Evolutionary conservation across 2,888 invertebrate genomes (phyloP), one percentile per base, ranked within the genome.

Genomic region (Leptinotarsa juncta): DNA sequence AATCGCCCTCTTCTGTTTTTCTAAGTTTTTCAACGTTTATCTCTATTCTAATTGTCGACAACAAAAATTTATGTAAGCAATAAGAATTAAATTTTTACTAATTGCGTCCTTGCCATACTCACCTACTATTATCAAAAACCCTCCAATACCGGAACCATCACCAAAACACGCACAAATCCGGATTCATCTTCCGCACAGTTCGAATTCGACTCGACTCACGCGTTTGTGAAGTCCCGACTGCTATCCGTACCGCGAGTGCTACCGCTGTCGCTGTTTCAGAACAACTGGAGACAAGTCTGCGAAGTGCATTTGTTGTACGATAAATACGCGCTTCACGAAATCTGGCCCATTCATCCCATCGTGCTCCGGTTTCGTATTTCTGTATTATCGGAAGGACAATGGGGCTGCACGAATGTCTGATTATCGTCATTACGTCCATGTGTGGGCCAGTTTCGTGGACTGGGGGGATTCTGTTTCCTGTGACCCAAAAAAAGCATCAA

Each of bases 251-350:
- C 42, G 42, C 26, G 15, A 65, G 70, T 78, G 76, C 76, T 76
- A 73, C 71, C 78, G 42, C 74, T 72, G 72, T 74, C 78, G 78
- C 78, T 77, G 77, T 78, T 77, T 72, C 77, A 73, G 65, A 74
- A 74, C 78, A 76, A 80, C 80, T 80, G 80, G 78, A 75, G 74
- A 77, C 74, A 62, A 62, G 57, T 23, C 57, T 57, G 57, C 20
- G 15, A 20, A 57, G 42, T 42, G 32, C 32, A 42, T 62, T 62
- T 62, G 62, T 62, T 15, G 26, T 15, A 50, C 26, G 62, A 62
- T 26, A 42, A n/a, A 62, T 32, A 62, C 62, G 62, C 62, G 62
- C 62, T 42, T n/a, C 42, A 42, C 62, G 42, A 42, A n/a, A 32
- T 62, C 32, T 62, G 62, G 32, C 32, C 62, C 62, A 62, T 62